Evolutionary conservation across 2,797 vertebrate species (phyloP), one percentile per base, ranked within the genome.

Genomic region (Mormyrus hasselquistii): DNA sequence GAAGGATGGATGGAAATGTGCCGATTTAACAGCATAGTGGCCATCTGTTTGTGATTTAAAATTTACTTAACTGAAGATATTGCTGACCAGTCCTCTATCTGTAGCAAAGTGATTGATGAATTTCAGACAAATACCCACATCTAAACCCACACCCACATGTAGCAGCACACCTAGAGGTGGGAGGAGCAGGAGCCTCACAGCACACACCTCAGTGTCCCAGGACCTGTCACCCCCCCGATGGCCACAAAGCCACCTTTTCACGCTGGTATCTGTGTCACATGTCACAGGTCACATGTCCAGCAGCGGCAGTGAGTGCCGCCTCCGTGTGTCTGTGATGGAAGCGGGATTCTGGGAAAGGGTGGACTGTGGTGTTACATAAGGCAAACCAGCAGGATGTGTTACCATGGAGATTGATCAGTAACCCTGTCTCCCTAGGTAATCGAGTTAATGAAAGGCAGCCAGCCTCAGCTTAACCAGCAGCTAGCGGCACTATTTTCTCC

Each of bases 361-460:
- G 22, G 59, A 69, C 65, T 29, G 25, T 69, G 25, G 25, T 12
- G 62, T 34, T 69, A 34, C 65, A 14, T 69, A 69, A 69, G 9
- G 25, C 65, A 34, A 12, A 69, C 25, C 25, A 34, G 65, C 65
- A 8, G 65, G 65, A 14, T 69, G 65, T 69, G 65, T 53, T 76
- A 53, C 88, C 50, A 22, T 12, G 19, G 73, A 14, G 49, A 88
- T 92, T 92, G 89, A 90, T 92, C 88, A 90, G 25, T 90, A 91
- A 87, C 87, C 87, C 38, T 44, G 73, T 79, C 14, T 79, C 73
- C 14, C 34, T n/a, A 79, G 38, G 38, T 79, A 79, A 79, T 79
- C 73, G 5, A 44, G 16, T 79, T 44, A 79, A 79, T 79, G 73
- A 79, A 76, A 76, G 34, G 34, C 73, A 79, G 16, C 34, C 38